Evolutionary conservation across 2,113 vertebrate species (phyloP), one percentile per base, ranked within the genome.

Genomic region (Lepisosteus osseus): DNA sequence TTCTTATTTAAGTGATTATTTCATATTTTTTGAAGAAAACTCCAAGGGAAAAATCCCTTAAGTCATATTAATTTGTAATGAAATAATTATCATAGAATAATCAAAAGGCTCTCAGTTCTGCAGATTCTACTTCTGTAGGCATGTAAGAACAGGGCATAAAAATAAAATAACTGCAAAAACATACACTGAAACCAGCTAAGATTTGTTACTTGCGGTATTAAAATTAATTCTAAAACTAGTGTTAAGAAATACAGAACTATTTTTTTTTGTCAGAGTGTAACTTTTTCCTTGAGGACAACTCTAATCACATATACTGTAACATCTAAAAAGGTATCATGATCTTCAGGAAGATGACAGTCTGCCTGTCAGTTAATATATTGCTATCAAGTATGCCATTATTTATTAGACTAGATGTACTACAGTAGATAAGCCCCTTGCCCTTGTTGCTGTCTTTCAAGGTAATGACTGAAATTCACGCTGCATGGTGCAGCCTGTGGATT

Each of bases 381-480:
- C 76, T 78, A 79, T 83, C 79, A 82, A 88, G 86, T 78, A 82
- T 74, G 78, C 61, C 75, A 75, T 84, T 87, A 87, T 87, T 87
- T 85, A 88, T 86, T 85, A 89, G 76, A 83, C 79, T 78, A 78
- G 77, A 79, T 85, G 81, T 78, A 79, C 75, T 70, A 81, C 75
- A 74, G 74, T 75, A 79, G 82, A 89, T 85, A 84, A 88, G 82
- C 74, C 78, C 9, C 57, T 51, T 77, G 77, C 77, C 86, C 85
- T 88, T 86, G 80, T 83, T 86, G 73, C 68, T 29, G 57, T 82
- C 82, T 85, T 86, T 88, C 84, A 89, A 84, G 83, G 84, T 85
- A 86, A 87, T 76, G 82, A 83, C 72, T 77, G 71, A 84, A 69
- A 85, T 78, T 78, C 77, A 73, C 77, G 73, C 80, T 81, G 83